These are phyloP conservation scores for Triplophysa rosa DNA, from an alignment of 2,113 vertebrate species.

Conservation along the genomic window DNA sequence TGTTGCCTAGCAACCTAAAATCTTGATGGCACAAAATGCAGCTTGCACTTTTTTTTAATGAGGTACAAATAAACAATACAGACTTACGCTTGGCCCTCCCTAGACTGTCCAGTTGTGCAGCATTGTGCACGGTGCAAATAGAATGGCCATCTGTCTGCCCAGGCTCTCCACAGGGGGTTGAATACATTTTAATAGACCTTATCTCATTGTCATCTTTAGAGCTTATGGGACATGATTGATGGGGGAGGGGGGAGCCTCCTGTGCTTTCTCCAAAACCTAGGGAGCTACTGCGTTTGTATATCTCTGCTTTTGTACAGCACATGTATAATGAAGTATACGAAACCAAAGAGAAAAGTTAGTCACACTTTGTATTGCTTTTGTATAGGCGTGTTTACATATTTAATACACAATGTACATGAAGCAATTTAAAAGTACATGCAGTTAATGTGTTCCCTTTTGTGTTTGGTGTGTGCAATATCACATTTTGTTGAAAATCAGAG, in stretches of 20 bases:
- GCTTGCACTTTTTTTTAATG: conserved; percentile 13
- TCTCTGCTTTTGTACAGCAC: neutral
- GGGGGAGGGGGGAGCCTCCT: conserved; percentile 12
- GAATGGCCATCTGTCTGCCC: conserved; percentile 69
- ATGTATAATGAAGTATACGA: neutral
- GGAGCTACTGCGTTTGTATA: neutral
- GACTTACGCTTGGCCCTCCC: conserved; percentile 15
- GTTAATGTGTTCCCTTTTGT: too few species aligned
- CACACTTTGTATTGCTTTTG: too few species aligned
- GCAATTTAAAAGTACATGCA: too few species aligned
- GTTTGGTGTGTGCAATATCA: too few species aligned
- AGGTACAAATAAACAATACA: neutral
- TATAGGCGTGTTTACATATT: too few species aligned
- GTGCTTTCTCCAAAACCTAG: conserved; percentile 4
- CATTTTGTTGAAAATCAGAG: too few species aligned
- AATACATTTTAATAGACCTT: conserved; percentile 61
- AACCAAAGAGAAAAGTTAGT: conserved; percentile 5
- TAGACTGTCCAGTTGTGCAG: conserved; percentile 50
- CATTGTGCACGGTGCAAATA: conserved; percentile 47
- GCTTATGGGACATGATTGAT: conserved; percentile 38
- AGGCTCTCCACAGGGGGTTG: conserved; percentile 58
- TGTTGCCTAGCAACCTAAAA: conserved; percentile 78
- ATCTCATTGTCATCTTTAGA: conserved; percentile 56
- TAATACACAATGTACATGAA: too few species aligned
- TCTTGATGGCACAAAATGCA: conserved; percentile 30